Base-by-base conservation (phyloP, 2,888 invertebrate genomes). In the Polymixis lichenea region DNA sequence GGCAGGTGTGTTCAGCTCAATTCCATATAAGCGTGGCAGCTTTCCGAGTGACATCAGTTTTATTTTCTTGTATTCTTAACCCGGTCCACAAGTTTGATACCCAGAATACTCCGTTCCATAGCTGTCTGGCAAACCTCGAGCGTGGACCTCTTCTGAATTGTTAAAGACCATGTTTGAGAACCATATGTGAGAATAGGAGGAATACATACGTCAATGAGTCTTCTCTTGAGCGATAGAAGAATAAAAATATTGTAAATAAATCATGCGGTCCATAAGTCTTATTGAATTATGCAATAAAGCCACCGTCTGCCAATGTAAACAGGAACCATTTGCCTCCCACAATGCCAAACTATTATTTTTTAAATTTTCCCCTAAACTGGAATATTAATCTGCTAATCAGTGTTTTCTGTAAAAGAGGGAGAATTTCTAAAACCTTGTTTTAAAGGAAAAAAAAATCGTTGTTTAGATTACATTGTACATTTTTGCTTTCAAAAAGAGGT, bases 371-470 rank as follows among this genome's bases (percentile, higher is more conserved):
- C 49, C 64, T 19, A 51, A 74, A 72, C 69, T 82, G 69, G 72
- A 82, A 85, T 85, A 79, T 85, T 74, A 79, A 78, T 74, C 61
- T 65, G 32, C 32, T 83, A 72, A 77, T 71, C 75, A 71, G 72
- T 69, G 58, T 68, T 75, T 13, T 49, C 28, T 15, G 15, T 13
- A 22, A 71, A 78, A 67, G 17, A 32, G 66, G 38, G 8, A 22
- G 25, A 55, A 49, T n/a, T 64, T 75, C 64, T 61, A 64, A 72
- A 60, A 9, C 19, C 25, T n/a, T 58, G 15, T 53, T 58, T 53
- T 22, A 56, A 56, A 58, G 32, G 38, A 22, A 55, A 43, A 43
- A 32, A 25, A 64, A 13, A 49, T 22, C n/a, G 17, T 61, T 51
- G 8, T 80, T 61, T 25, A 72, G 19, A 61, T 55, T n/a, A 51